Conservation (phyloP, 2,888 invertebrate genomes). For the Boloria selene region DNA sequence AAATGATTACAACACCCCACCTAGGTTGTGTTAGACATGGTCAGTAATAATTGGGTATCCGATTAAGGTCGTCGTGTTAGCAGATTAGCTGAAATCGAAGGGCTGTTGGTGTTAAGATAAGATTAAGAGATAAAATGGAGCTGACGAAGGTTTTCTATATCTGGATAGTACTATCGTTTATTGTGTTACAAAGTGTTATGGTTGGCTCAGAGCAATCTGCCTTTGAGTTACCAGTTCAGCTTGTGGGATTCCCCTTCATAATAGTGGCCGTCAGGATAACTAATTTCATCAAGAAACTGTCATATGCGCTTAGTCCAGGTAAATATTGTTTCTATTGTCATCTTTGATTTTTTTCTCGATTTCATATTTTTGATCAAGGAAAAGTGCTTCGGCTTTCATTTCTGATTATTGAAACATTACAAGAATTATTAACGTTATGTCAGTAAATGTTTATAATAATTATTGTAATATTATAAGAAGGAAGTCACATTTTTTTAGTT, state of each 20-base stretch:
- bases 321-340: slow-evolving; percentile 52
- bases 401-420: no score
- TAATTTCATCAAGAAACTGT: slow-evolving; percentile 91
- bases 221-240: slow-evolving; percentile 90
- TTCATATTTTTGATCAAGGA: no score
- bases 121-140: slow-evolving; percentile 54
- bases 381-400: no score
- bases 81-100: slow-evolving; percentile 39
- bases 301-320: slow-evolving; percentile 92
- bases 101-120: slow-evolving; percentile 9
- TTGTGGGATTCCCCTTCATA: slow-evolving; percentile 92
- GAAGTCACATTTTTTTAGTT: no score
- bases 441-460: no score
- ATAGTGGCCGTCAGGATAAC: slow-evolving; percentile 89
- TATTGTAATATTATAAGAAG: no score
- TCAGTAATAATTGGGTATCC: slow-evolving; percentile 65
- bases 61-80: slow-evolving; percentile 61
- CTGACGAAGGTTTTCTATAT: slow-evolving; percentile 63
- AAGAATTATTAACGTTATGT: no score
- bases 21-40: slow-evolving; percentile 55
- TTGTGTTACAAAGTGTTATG: slow-evolving; percentile 63
- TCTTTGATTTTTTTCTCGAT: no score
- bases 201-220: slow-evolving; percentile 76
- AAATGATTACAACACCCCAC: slow-evolving; percentile 61
- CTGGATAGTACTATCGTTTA: slow-evolving; percentile 58